These are phyloP conservation scores for Chroicocephalus ridibundus DNA, from an alignment of 2,113 vertebrate species.

Conservation along the genomic window DNA sequence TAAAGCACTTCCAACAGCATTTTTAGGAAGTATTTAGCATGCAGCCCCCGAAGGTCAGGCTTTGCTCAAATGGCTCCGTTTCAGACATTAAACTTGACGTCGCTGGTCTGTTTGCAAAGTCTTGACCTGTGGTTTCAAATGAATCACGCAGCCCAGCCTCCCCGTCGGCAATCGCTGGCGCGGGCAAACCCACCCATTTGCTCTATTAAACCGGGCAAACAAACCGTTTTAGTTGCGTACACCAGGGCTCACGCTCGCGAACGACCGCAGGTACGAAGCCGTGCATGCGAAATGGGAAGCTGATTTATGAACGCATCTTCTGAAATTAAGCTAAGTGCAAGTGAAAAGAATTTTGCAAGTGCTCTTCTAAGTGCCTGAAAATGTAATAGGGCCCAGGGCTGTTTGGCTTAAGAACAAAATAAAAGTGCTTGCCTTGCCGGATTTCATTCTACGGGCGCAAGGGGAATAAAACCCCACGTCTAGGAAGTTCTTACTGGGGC, in stretches of 20 bases:
- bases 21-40: background rate
- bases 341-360: background rate
- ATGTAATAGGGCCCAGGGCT: background rate
- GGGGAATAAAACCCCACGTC: background rate
- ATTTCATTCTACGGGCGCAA: accelerated
- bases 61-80: background rate
- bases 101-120: background rate
- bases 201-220: background rate
- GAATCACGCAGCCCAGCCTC: background rate
- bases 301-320: background rate
- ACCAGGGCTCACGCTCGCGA: background rate
- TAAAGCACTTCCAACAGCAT: background rate
- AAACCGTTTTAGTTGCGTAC: background rate
- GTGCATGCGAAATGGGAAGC: background rate
- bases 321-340: slow-evolving; percentile 18
- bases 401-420: background rate
- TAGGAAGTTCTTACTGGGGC: background rate
- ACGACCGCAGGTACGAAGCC: background rate
- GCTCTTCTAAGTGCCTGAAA: background rate
- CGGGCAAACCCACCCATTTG: background rate
- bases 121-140: background rate
- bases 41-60: background rate
- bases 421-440: background rate
- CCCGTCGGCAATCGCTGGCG: background rate
- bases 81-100: background rate